A percentile compares a stretch with the other conserved stretches of the same genome.
Conservation (phyloP, 1,140 invertebrate species). For the Steinernema feltiae region DNA sequence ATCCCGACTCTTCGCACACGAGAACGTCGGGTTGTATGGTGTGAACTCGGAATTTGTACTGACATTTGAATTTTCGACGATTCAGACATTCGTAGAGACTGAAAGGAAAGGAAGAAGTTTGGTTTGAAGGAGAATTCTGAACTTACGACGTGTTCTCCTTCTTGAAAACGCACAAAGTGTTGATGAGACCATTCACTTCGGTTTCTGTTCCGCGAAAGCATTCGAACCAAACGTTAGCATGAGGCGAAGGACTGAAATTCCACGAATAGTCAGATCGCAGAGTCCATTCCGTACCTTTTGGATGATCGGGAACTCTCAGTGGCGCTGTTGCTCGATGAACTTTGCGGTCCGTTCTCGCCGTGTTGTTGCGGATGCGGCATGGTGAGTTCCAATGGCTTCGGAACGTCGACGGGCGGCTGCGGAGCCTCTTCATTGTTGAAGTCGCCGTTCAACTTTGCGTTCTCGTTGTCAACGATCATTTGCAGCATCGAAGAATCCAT, state of each 20-base stretch:
- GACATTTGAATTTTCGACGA: neutral
- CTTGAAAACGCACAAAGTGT: constrained; percentile 6
- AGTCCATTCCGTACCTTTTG: too few relatives aligned
- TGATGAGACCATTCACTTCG: neutral
- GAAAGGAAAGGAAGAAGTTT: neutral
- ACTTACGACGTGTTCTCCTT: constrained; percentile 2
- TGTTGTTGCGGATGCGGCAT: neutral
- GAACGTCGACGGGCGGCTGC: neutral
- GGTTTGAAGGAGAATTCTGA: neutral
- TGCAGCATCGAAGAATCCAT: neutral
- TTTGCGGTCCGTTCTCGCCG: neutral
- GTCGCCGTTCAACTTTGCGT: neutral
- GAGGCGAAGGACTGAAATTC: neutral
- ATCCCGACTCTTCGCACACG: neutral
- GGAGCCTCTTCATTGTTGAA: neutral
- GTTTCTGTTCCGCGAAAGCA: neutral
- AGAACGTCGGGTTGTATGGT: neutral
- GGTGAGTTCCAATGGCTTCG: neutral
- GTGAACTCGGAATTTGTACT: neutral
- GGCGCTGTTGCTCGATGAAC: neutral
- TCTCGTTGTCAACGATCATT: neutral
- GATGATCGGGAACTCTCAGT: neutral
- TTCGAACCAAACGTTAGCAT: neutral
- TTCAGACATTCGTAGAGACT: neutral
- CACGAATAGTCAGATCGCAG: too few relatives aligned